Percentiles rank a stretch among this genome's conserved stretches.
Evolutionary conservation across 2,888 invertebrate genomes (phyloP).

Genomic region (Athalia rosae): DNA sequence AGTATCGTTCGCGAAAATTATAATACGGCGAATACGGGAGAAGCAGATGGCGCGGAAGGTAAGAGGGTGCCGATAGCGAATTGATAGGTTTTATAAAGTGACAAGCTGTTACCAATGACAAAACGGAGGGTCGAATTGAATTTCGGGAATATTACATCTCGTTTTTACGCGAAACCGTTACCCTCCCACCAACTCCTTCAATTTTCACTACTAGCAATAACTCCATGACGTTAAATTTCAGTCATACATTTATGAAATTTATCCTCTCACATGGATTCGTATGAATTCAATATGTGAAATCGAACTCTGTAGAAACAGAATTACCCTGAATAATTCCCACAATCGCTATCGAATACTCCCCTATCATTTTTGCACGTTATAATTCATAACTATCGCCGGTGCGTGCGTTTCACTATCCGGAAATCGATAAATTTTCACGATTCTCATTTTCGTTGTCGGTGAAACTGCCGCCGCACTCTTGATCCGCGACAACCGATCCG

Average conservation of each 20-base stretch:
- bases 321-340: slow-evolving; percentile 26
- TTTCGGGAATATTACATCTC: slow-evolving; percentile 40
- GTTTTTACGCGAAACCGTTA: slow-evolving; percentile 29
- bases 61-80: slow-evolving; percentile 49
- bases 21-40: slow-evolving; percentile 34
- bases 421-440: too few relatives aligned
- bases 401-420: too few relatives aligned
- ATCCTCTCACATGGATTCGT: slow-evolving; percentile 25
- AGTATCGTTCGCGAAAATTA: slow-evolving; percentile 40
- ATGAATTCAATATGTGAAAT: slow-evolving; percentile 32
- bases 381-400: background rate
- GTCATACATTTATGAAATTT: slow-evolving; percentile 40
- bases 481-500: slow-evolving; percentile 18
- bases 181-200: slow-evolving; percentile 23
- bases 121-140: slow-evolving; percentile 50
- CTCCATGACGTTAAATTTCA: slow-evolving; percentile 38
- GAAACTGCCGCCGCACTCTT: background rate
- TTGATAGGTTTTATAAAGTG: slow-evolving; percentile 48
- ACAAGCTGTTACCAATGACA: slow-evolving; percentile 50
- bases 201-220: slow-evolving; percentile 35
- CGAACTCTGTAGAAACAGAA: background rate
- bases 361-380: background rate
- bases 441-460: too few relatives aligned
- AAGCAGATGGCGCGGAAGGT: slow-evolving; percentile 38
- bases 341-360: slow-evolving; percentile 12